phyloP scores from a whole-genome alignment of 2,888 invertebrate genomes.

The Thera obeliscata region DNA sequence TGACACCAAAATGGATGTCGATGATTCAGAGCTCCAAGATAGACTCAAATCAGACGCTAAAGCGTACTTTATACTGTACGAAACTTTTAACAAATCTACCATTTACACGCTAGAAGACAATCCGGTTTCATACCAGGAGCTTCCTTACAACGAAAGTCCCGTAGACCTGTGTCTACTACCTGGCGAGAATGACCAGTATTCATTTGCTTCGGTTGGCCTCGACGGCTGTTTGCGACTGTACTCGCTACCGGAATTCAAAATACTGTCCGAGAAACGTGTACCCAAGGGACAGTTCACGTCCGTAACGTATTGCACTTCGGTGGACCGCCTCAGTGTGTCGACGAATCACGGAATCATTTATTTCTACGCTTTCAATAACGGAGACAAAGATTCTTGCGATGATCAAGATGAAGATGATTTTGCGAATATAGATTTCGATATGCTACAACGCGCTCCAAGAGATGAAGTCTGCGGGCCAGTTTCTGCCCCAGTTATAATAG shows the following conservation, averaged over 20 bases:
- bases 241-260: slow-evolving; percentile 88
- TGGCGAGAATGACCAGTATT: slow-evolving; percentile 79
- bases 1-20: slow-evolving; percentile 77
- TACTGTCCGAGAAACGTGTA: slow-evolving; percentile 87
- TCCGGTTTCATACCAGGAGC: slow-evolving; percentile 85
- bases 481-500: slow-evolving; percentile 73
- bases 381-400: slow-evolving; percentile 88
- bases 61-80: slow-evolving; percentile 72
- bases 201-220: slow-evolving; percentile 89
- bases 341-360: slow-evolving; percentile 92
- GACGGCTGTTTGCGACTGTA: slow-evolving; percentile 91
- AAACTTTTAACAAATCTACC: slow-evolving; percentile 70
- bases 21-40: slow-evolving; percentile 62
- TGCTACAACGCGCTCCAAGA: slow-evolving; percentile 70
- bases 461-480: slow-evolving; percentile 65
- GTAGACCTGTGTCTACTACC: slow-evolving; percentile 89
- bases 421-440: slow-evolving; percentile 76
- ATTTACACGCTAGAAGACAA: slow-evolving; percentile 81
- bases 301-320: slow-evolving; percentile 93
- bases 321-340: slow-evolving; percentile 93
- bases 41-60: slow-evolving; percentile 63
- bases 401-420: slow-evolving; percentile 89
- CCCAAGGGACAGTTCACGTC: slow-evolving; percentile 90
- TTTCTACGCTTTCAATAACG: slow-evolving; percentile 91
- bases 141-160: slow-evolving; percentile 87